Evolutionary conservation across 1,140 invertebrate species (phyloP).

Genomic region (Brachionus paranguensis): DNA sequence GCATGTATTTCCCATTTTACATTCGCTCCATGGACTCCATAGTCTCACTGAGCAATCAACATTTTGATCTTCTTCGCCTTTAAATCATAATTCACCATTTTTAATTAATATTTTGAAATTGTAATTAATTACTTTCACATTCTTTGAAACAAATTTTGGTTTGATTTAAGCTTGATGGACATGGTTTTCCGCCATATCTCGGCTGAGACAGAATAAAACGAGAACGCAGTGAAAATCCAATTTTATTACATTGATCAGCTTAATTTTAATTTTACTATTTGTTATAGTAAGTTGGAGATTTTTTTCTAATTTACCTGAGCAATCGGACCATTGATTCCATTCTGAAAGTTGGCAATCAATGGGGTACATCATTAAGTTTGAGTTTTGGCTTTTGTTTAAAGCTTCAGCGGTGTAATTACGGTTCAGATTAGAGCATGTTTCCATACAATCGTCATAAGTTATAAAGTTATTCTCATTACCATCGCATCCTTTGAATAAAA

Average conservation of each 20-base stretch:
- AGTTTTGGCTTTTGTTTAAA: background rate
- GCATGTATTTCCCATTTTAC: slow-evolving; percentile 10
- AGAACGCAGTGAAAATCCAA: background rate
- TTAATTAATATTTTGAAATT: background rate
- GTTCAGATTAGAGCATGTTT: background rate
- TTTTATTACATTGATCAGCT: slow-evolving; percentile 8
- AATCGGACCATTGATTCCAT: slow-evolving; percentile 36
- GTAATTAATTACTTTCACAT: background rate
- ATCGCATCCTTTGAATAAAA: slow-evolving; percentile 45
- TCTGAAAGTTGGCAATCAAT: slow-evolving; percentile 22
- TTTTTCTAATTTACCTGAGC: background rate
- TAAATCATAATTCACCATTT: background rate
- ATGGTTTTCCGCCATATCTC: background rate
- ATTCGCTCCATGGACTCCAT: slow-evolving; percentile 20
- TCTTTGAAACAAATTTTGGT: background rate
- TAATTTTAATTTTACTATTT: background rate
- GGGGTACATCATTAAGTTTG: slow-evolving; percentile 20
- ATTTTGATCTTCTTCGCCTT: background rate
- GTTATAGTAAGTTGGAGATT: background rate
- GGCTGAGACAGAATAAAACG: background rate
- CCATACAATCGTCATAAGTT: slow-evolving; percentile 41
- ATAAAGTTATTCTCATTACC: slow-evolving; percentile 53
- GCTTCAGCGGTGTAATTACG: slow-evolving; percentile 4
- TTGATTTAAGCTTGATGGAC: slow-evolving; percentile 18
- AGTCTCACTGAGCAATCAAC: background rate